phyloP scores from a whole-genome alignment of 2,797 vertebrate genomes.

The Apodemus agrarius region DNA sequence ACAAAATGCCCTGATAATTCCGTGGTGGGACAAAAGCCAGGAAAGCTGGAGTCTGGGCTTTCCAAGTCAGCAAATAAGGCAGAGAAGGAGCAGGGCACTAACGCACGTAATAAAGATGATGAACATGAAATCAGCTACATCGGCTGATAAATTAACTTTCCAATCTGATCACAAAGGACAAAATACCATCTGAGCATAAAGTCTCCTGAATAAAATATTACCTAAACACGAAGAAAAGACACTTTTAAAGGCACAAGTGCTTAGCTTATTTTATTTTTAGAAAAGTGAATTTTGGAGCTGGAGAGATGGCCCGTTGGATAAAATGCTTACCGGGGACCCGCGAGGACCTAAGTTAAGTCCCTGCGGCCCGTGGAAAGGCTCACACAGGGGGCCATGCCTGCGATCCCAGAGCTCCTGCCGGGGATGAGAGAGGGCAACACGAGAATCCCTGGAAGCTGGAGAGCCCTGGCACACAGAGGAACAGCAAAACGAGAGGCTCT shows the following conservation, averaged over 20 bases:
- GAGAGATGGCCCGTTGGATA: neutral
- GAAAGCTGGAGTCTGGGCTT: neutral
- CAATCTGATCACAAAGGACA: neutral
- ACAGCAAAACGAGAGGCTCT: too few species aligned
- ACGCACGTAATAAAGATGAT: neutral
- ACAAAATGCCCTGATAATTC: neutral
- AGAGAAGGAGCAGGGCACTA: neutral
- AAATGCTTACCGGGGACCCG: neutral
- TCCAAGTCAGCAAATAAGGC: neutral
- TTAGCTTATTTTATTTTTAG: constrained; percentile 29
- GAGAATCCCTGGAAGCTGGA: too few species aligned
- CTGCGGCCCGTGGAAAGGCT: neutral
- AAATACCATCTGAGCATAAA: neutral
- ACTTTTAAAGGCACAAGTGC: neutral
- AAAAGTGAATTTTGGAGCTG: constrained; percentile 1
- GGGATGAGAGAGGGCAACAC: neutral
- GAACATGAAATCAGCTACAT: neutral
- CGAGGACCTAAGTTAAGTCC: neutral
- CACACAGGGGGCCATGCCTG: fast-evolving
- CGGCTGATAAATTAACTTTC: neutral
- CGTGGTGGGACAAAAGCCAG: neutral
- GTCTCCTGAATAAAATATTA: neutral
- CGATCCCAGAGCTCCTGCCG: neutral
- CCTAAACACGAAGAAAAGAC: neutral
- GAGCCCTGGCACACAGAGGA: neutral